phyloP scores from a whole-genome alignment of 2,113 vertebrate genomes.

The Semnornis frantzii region DNA sequence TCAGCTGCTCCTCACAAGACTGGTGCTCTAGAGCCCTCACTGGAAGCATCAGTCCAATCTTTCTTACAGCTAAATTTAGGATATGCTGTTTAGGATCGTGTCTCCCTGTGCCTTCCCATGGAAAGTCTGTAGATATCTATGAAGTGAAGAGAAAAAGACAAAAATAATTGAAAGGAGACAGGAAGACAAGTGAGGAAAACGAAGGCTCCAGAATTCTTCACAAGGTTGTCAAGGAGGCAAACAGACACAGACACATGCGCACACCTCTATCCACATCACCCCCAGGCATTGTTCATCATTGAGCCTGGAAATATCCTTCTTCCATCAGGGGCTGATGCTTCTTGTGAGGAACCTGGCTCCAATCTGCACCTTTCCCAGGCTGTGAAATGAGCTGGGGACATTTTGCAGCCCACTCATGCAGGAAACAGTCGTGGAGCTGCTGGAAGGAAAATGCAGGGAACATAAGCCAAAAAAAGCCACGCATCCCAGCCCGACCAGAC shows the following conservation, averaged over 20 bases:
- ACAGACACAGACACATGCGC: background rate
- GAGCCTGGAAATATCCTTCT: background rate
- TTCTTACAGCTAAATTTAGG: background rate
- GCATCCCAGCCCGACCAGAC: background rate
- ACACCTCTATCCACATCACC: rapidly evolving
- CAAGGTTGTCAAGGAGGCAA: background rate
- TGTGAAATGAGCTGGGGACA: background rate
- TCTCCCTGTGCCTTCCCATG: background rate
- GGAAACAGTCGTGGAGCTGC: background rate
- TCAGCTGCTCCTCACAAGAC: no score
- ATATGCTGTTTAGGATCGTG: background rate
- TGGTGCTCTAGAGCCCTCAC: no score
- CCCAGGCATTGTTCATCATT: background rate
- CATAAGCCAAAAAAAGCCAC: background rate
- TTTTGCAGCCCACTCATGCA: rapidly evolving
- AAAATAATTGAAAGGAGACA: background rate
- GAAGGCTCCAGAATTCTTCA: background rate
- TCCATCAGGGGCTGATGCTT: rapidly evolving
- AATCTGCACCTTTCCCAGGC: background rate
- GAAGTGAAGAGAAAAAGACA: background rate
- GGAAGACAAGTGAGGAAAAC: background rate
- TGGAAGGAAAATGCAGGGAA: rapidly evolving
- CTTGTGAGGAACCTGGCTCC: background rate
- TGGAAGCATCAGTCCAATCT: background rate
- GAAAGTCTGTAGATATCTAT: background rate